Evolutionary conservation across 2,113 vertebrate genomes (phyloP).

Genomic region (Colinus virginianus): DNA sequence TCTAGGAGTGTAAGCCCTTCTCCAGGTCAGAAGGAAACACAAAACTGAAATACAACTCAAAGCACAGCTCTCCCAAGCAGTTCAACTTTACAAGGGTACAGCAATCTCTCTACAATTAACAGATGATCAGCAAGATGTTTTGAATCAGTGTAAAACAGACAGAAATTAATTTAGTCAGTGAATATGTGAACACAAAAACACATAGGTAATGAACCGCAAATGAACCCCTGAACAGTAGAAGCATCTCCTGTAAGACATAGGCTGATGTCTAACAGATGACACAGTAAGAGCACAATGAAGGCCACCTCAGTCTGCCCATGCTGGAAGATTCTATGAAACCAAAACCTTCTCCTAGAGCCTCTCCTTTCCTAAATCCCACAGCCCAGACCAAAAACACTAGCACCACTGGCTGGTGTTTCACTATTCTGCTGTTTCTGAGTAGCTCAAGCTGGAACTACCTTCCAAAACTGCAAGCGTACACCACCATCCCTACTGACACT

Average conservation of each 20-base stretch:
- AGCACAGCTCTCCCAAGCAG: not conserved
- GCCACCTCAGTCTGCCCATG: not conserved
- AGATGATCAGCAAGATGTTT: not conserved
- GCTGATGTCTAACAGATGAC: not conserved
- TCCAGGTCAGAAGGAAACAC: not conserved
- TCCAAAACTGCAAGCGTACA: not conserved
- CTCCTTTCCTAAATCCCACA: not conserved
- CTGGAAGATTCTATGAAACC: not conserved
- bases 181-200: not conserved
- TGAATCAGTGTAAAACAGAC: not conserved
- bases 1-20: not conserved
- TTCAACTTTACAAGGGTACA: not conserved
- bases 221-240: not conserved
- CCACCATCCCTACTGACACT: not conserved
- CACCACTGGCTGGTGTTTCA: not conserved
- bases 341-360: not conserved
- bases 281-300: not conserved
- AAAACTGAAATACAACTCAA: not conserved
- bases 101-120: not conserved
- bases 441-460: not conserved
- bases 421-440: not conserved
- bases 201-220: not conserved
- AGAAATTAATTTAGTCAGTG: not conserved
- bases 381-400: not conserved
- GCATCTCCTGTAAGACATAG: not conserved